Evolutionary conservation across 2,888 invertebrate species (phyloP), one percentile per base, ranked within the genome.

Genomic region (Dynastes hyllus): DNA sequence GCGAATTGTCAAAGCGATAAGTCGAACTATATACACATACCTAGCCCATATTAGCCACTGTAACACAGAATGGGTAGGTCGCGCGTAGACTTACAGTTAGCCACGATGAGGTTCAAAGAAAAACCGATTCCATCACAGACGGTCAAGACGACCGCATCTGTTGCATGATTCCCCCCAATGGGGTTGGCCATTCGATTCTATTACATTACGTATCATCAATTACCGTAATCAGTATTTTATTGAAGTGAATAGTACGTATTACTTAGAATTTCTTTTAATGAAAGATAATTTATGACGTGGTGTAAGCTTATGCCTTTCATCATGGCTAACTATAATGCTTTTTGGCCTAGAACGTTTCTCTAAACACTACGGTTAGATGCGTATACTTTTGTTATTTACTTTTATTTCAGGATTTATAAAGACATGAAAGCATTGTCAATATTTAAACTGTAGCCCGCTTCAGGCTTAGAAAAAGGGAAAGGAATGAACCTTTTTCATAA

Each of bases 51-150:
- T n/a, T 37, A 22, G 73, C 61, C 61, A 50, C 29, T 45, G 40
- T 6, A 69, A 51, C 32, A 6, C 69, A 63, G 51, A 45, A 61
- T 61, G 73, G 13, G 61, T 73, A 40, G 40, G 58, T 5, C 61
- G 22, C 22, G 22, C 1, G 61, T 58, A n/a, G 55, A 8, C 2
- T 2, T 37, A 5, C 40, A 61, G 73, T 75, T 75, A 61, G 61
- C 73, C 58, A 75, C 40, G 45, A 75, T 63, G 73, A 75, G 27
- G 9, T 73, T 58, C 40, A 37, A 45, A 55, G 73, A 63, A 75
- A 45, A 8, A 75, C 73, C 61, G 73, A 75, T 75, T 75, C 73
- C 61, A 16, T 11, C 73, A 27, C 8, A 45, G 73, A 61, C 73
- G 61, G 73, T 63, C 27, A 27, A 45, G 22, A 22, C 27, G 73